Evolutionary conservation across 2,888 invertebrate genomes (phyloP), one percentile per base, ranked within the genome.

Genomic region (Mystacides longicornis): DNA sequence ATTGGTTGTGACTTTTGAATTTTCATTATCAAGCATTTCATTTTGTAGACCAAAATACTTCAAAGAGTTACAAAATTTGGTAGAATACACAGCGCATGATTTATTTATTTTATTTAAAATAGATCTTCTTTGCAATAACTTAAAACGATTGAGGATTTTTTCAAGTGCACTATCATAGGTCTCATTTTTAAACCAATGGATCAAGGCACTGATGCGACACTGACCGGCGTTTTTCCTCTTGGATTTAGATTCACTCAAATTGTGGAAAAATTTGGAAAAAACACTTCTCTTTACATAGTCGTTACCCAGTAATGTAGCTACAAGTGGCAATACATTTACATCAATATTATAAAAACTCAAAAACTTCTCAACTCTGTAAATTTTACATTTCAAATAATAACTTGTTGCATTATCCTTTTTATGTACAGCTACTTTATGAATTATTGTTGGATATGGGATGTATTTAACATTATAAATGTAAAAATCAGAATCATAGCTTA

Each of bases 401-500:
- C 69, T 63, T 62, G 67, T 71, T 7, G 58, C 64, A 1, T 64
- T 69, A 60, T 71, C 63, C 19, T 68, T 64, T 20, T 67, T 58
- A 31, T 70, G 60, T 1, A 63, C 62, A 45, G 64, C 68, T 4
- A 73, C 69, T 66, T 78, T 78, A 4, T 77, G 69, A 3, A 83
- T 79, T 11, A 90, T 66, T 21, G 83, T 84, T 23, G 81, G 76
- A 61, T 90, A 82, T 0, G 92, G 90, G 61, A 97, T 86, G 63
- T 92, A 93, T 1, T 79, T 71, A 0, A 91, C 83, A 71, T 90
- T 87, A 70, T 87, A 92, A 61, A 97, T 86, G 66, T 86, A 94
- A 72, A 94, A 97, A 72, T 97, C 97, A 0, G 95, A 95, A 71
- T 97, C 97, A 63, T 87, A 89, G 65, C 93, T 94, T 2, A 97